Evolutionary conservation across 53 echinoderm and acorn worm genomes (phyloP).

Genomic region (Paracentrotus lividus): DNA sequence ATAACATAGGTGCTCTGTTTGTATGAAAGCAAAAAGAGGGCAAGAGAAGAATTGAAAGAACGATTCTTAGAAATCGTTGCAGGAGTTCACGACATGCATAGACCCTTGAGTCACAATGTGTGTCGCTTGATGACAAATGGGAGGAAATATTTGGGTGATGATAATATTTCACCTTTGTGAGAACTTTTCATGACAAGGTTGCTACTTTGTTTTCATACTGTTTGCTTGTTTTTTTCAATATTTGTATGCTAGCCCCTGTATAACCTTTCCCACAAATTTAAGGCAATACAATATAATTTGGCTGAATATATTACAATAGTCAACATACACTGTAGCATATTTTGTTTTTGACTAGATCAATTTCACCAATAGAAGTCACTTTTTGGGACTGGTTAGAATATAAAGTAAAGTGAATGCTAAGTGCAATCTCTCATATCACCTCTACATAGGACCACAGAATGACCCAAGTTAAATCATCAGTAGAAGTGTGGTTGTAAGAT

Average conservation of each 20-base stretch:
- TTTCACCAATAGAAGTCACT: too few relatives aligned
- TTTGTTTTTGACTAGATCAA: too few relatives aligned
- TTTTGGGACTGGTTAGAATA: too few relatives aligned
- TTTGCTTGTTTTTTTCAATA: background rate
- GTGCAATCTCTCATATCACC: too few relatives aligned
- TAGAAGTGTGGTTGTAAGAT: too few relatives aligned
- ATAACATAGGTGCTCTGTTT: slow-evolving; percentile 46
- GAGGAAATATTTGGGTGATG: slow-evolving; percentile 36
- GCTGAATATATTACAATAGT: too few relatives aligned
- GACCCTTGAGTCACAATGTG: slow-evolving; percentile 32
- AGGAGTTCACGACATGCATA: slow-evolving; percentile 8
- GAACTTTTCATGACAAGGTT: slow-evolving; percentile 5
- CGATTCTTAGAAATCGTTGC: slow-evolving; percentile 4
- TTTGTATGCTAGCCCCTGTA: too few relatives aligned
- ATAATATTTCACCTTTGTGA: slow-evolving; percentile 16
- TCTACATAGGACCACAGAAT: too few relatives aligned
- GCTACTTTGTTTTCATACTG: background rate
- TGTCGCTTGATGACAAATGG: slow-evolving; percentile 34
- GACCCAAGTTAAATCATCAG: too few relatives aligned
- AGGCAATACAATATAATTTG: too few relatives aligned
- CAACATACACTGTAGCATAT: too few relatives aligned
- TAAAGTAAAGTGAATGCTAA: too few relatives aligned
- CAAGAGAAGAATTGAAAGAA: background rate
- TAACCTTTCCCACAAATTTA: background rate
- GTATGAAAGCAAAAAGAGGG: slow-evolving; percentile 2